Evolutionary conservation across 2,113 vertebrate species (phyloP), one percentile per base, ranked within the genome.

Genomic region (Phylloscopus trochilus): DNA sequence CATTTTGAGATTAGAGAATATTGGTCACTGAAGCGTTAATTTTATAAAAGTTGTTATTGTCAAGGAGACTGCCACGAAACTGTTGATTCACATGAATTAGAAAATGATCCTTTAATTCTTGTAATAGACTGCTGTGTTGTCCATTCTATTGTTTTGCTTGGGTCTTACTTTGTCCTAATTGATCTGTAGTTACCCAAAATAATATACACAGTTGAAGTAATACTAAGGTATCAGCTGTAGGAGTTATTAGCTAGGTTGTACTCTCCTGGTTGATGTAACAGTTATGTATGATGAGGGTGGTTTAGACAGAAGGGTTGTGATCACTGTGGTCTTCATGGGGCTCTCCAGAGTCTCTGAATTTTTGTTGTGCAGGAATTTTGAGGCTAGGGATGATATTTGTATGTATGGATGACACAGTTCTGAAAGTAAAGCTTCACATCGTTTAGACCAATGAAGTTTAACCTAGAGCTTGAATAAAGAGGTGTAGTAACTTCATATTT

Each of bases 361-460:
- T 88, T 62, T 91, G 4, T 5, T 39, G 6, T 75, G 6, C 46
- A 56, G 46, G 21, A 79, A 66, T 75, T 82, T 68, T 64, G 64
- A 39, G 56, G 16, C 6, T 33, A 5, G 1, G 2, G 6, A 0
- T 14, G 8, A 7, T 53, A 46, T 46, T 24, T 63, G 4, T 53
- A 4, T 63, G 15, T 44, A 4, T 75, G 47, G 80, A 20, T 75
- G 56, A 49, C 72, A 39, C 24, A 39, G 18, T 86, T 89, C 37
- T 62, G 43, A 52, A 89, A 75, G 23, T 83, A 62, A 79, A 91
- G 46, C 43, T 85, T 69, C 23, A 30, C 14, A 23, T 83, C 21
- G 17, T 78, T 70, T 31, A 82, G 37, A 30, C 6, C 55, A 64
- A 33, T 28, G 44, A 69, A 69, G 13, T 68, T 85, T 55, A 37